Percentiles rank a stretch among this genome's conserved stretches.
These are phyloP conservation scores for Muscidifurax raptorellus DNA, from an alignment of 1,140 invertebrate genomes.

Conservation along the genomic window DNA sequence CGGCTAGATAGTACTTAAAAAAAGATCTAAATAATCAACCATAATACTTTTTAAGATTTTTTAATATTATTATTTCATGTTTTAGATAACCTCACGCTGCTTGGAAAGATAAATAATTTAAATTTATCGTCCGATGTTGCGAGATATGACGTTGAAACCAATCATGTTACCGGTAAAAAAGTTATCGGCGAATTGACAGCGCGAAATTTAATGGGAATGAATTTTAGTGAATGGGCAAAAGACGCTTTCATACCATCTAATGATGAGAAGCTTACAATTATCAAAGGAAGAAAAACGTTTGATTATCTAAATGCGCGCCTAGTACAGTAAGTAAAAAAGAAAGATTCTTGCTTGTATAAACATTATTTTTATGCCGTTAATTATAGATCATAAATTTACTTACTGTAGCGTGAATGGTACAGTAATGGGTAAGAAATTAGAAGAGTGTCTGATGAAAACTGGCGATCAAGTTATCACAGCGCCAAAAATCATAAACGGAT, in stretches of 20 bases:
- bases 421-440: conserved; percentile 53
- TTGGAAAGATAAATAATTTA: conserved; percentile 61
- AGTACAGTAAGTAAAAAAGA: conserved; percentile 55
- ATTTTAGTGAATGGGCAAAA: conserved; percentile 56
- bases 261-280: conserved; percentile 15
- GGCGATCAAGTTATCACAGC: conserved; percentile 56
- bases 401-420: conserved; percentile 55
- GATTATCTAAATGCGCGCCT: conserved; percentile 51
- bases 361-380: not conserved
- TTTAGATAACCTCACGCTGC: conserved; percentile 52
- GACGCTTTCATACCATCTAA: conserved; percentile 54
- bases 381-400: not conserved
- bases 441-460: conserved; percentile 55
- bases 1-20: no score
- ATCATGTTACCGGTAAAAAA: conserved; percentile 61
- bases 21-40: no score
- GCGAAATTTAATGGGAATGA: conserved; percentile 57
- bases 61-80: conserved; percentile 26
- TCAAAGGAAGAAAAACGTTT: conserved; percentile 63
- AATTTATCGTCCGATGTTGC: conserved; percentile 62
- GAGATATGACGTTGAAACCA: conserved; percentile 54
- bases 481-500: conserved; percentile 57
- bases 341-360: not conserved
- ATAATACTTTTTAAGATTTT: not conserved
- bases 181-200: conserved; percentile 52